Base-by-base conservation (phyloP, 2,113 vertebrate genomes). In the Pogonocichla stellata region DNA sequence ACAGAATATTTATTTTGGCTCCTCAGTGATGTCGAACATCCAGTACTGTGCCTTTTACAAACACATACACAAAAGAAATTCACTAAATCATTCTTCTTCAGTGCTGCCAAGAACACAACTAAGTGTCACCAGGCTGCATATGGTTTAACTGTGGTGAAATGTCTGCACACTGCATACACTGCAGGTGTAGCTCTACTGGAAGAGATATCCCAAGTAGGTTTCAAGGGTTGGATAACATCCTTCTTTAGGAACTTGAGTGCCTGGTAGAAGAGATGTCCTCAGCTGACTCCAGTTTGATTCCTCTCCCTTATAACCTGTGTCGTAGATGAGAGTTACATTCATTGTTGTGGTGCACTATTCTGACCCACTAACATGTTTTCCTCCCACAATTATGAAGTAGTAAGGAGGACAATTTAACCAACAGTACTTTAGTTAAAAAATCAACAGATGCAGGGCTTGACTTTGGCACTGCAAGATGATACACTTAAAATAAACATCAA, bases 1-100 rank as follows among this genome's bases (percentile, higher is more conserved):
- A 86, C 67, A 71, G 69, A 56, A 2, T 85, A 83, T 95, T 90
- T 92, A 66, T 83, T 90, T 96, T 92, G 87, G 79, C 67, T 88
- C 8, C 33, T 88, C 42, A 56, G 60, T 74, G 90, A 86, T 73
- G 62, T 83, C 0, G 2, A 90, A 88, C 81, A 93, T 94, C 45
- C 79, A 95, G 88, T 86, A 88, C 88, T 65, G 51, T 78, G 75
- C 69, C 79, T 95, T 86, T 90, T 64, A 71, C 43, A 73, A 88
- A 90, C 16, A 40, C 70, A 56, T 42, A 73, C 58, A 57, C 18
- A 22, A 69, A 80, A 85, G 82, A 90, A 92, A 65, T 6, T 67
- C 67, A 82, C 51, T 83, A 70, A 85, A 70, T 86, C 60, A 47
- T 64, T 66, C 70, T 92, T n/a, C 62, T 45, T 75, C 45, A 43